Evolutionary conservation across 1,140 invertebrate genomes (phyloP), one percentile per base, ranked within the genome.

Genomic region (Nasonia giraulti): DNA sequence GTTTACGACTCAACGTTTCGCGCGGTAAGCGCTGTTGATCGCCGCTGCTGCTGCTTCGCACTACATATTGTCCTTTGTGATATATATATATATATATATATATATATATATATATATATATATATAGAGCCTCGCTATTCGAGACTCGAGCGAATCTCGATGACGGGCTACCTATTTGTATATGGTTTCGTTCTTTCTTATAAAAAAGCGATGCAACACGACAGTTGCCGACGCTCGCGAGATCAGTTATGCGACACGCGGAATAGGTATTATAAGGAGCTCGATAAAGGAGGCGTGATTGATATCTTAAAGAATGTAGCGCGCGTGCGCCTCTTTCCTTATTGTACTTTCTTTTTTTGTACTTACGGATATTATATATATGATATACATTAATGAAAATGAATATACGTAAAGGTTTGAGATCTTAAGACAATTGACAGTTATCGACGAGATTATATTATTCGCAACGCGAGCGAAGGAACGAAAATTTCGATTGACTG

Each of bases 1-100:
- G 96, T 77, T 93, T 97, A 33, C 94, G 95, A 44, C 94, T 95
- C 33, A 92, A 94, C 23, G 91, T 93, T 37, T 90, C 93, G 74
- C 91, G 93, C 33, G 92, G 92, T 85, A 93, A 92, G 89, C 92
- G 92, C 85, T 93, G 91, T 89, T 92, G 88, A 93, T 86, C 62
- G 80, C 55, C 20, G 47, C 12, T 0, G 12, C 12, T 10, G 47
- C 55, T 14, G 55, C 17, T 62, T 62, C 17, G 55, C 55, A 31
- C 68, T 71, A 71, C 68, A 71, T 17, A 71, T 71, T 71, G 27
- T 31, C 31, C 68, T 71, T 71, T 71, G 68, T 31, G 68, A 62
- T 62, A 50, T 50, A 62, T 62, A 50, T 50, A 62, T 62, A 50
- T 50, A 62, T 62, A 50, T 50, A 62, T 62, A 50, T 50, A 62